These are phyloP conservation scores for Papilio dardanus DNA, from an alignment of 1,140 invertebrate genomes.

Conservation along the genomic window DNA sequence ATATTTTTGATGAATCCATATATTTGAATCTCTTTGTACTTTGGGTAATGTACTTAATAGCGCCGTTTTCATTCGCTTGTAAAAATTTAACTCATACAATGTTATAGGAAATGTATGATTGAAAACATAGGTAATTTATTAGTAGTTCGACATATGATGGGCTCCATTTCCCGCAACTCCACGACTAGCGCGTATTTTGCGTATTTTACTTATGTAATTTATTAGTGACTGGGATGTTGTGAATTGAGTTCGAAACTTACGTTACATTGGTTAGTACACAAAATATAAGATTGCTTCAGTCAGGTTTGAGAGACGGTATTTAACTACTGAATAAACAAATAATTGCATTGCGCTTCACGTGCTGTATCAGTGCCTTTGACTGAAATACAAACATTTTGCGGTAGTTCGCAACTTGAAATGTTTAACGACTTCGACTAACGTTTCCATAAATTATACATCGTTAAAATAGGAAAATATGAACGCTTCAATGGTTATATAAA, in stretches of 20 bases:
- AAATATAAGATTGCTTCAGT: not conserved
- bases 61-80: too few relatives aligned
- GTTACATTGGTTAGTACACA: not conserved
- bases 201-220: too few relatives aligned
- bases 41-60: too few relatives aligned
- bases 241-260: not conserved
- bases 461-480: not conserved
- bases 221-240: too few relatives aligned
- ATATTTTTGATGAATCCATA: too few relatives aligned
- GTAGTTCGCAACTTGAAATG: not conserved
- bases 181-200: too few relatives aligned
- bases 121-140: too few relatives aligned
- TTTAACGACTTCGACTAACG: not conserved
- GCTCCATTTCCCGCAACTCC: too few relatives aligned
- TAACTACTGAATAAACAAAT: not conserved
- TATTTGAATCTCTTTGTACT: too few relatives aligned
- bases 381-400: conserved; percentile 1
- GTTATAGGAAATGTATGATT: too few relatives aligned
- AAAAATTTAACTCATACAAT: too few relatives aligned
- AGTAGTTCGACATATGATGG: too few relatives aligned
- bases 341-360: not conserved
- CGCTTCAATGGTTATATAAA: not conserved
- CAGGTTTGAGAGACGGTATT: not conserved
- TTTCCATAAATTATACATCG: not conserved
- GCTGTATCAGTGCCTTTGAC: not conserved